Conservation (phyloP, 92 coral and sea anemone species). For the Plumapathes pennacea region DNA sequence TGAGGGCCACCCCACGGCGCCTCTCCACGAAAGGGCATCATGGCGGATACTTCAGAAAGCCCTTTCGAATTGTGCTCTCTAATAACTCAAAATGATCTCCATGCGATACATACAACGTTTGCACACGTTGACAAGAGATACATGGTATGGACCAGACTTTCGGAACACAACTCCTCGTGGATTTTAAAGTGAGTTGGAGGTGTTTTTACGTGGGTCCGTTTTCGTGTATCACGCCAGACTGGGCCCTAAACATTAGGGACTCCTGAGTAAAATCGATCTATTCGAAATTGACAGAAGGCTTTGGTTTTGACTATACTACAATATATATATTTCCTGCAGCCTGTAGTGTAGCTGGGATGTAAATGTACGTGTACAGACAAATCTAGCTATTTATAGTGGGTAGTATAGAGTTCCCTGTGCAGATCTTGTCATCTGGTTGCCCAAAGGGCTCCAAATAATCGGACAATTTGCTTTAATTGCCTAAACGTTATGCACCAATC, state of each 20-base stretch:
- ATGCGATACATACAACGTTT: slow-evolving; percentile 64
- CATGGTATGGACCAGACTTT: slow-evolving; percentile 77
- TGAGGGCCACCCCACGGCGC: slow-evolving; percentile 11
- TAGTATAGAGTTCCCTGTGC: too few relatives aligned
- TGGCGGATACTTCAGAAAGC: slow-evolving; percentile 73
- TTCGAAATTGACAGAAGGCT: too few relatives aligned
- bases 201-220: slow-evolving; percentile 17
- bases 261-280: too few relatives aligned
- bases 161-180: slow-evolving; percentile 70
- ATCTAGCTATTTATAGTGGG: too few relatives aligned
- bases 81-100: slow-evolving; percentile 58
- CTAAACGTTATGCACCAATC: too few relatives aligned
- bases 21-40: slow-evolving; percentile 23
- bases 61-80: slow-evolving; percentile 60
- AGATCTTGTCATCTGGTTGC: too few relatives aligned
- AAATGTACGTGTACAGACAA: background rate
- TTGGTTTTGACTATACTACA: background rate
- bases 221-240: too few relatives aligned
- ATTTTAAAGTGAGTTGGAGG: slow-evolving; percentile 60
- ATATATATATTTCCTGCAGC: background rate
- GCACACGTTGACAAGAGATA: slow-evolving; percentile 55
- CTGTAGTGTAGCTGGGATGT: background rate
- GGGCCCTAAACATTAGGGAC: too few relatives aligned
- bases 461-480: too few relatives aligned
- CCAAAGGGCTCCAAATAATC: too few relatives aligned